Base-by-base conservation (phyloP, 2,888 invertebrate genomes). In the Pomacea canaliculata region DNA sequence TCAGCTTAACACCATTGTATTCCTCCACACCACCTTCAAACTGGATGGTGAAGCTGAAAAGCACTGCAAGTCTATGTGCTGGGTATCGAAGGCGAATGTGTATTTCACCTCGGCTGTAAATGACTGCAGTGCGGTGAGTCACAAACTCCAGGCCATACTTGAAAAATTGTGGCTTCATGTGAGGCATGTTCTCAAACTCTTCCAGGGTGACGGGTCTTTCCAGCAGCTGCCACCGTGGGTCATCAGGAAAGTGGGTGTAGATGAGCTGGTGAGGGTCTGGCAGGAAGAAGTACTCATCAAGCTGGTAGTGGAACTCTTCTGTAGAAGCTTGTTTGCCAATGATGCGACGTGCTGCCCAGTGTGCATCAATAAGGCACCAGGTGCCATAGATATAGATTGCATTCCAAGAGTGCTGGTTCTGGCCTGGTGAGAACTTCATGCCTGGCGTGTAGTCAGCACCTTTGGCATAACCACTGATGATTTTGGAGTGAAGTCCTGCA, bases 141-240 rank as follows among this genome's bases (percentile, higher is more conserved):
- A 89, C 87, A 83, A 91, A 89, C 82, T 91, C 90, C 69, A 91
- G 84, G 56, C 90, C 90, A 74, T 85, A 87, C 80, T 91, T 91
- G 86, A 91, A 91, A 86, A 91, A 91, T 76, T 90, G 89, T 48
- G 90, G 90, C 80, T 91, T 91, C 86, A 91, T 91, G 77, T 90
- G 90, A 1, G 90, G 90, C 84, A 91, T 88, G 81, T 90, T 87
- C 83, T 91, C 91, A 83, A 91, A 91, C 83, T 91, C 90, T 37
- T 88, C 85, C 75, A 89, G 83, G 0, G 83, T 81, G 65, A 90
- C 84, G 71, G 86, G 83, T 18, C 87, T 81, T 76, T 90, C 89
- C 23, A 91, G 81, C 76, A 91, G 84, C 85, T 91, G 91, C 91
- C 91, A 91, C 78, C 69, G n/a, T 23, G 83, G 73, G 65, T 91